Percentiles rank a stretch among this genome's conserved stretches.
These are phyloP conservation scores for Drosophila falleni DNA, from an alignment of 2,888 invertebrate species.

Conservation along the genomic window DNA sequence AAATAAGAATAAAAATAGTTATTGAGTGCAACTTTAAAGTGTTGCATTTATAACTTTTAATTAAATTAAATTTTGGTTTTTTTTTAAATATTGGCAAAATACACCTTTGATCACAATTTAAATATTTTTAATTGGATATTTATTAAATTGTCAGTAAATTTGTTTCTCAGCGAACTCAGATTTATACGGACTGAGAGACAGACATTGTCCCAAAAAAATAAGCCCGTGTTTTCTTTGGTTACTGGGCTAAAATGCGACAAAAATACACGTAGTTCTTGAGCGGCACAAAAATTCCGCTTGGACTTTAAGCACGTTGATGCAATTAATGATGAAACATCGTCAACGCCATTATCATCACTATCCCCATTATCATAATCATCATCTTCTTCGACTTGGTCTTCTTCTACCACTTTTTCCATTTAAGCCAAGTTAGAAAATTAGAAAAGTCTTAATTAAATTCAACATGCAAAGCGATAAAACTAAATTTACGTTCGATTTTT, in stretches of 20 bases:
- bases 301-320: conserved; percentile 45
- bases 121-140: too few relatives aligned
- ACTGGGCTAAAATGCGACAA: conserved; percentile 7
- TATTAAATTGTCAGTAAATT: too few relatives aligned
- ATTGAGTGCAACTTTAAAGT: too few relatives aligned
- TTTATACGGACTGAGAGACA: not conserved
- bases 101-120: too few relatives aligned
- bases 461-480: conserved; percentile 72
- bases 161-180: too few relatives aligned
- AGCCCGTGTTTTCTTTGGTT: not conserved
- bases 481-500: conserved; percentile 31
- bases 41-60: too few relatives aligned
- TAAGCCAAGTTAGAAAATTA: conserved; percentile 58
- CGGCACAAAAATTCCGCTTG: conserved; percentile 58
- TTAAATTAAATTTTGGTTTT: too few relatives aligned
- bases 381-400: too few relatives aligned
- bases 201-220: not conserved
- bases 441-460: conserved; percentile 73
- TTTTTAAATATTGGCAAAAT: too few relatives aligned
- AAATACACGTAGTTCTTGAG: conserved; percentile 22
- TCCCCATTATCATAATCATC: not conserved
- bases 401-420: conserved; percentile 13
- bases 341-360: conserved; percentile 1
- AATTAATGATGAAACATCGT: conserved; percentile 51
- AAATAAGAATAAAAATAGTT: too few relatives aligned